A percentile compares a stretch with the other conserved stretches of the same genome.
Evolutionary conservation across 2,888 invertebrate genomes (phyloP).

Genomic region (Drosophila rubida): DNA sequence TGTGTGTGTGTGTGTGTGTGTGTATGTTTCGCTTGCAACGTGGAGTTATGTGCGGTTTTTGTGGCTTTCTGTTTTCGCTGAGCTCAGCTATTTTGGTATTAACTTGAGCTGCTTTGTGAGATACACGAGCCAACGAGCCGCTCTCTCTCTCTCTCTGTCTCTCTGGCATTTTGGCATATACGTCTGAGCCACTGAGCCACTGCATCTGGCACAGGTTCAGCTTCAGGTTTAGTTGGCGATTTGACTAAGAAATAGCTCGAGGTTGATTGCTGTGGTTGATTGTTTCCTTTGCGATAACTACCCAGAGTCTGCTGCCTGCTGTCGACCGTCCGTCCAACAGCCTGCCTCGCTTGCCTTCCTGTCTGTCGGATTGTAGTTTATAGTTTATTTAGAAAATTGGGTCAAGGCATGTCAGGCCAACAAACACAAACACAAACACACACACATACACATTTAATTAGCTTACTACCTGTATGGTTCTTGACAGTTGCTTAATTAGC

Average conservation of each 20-base stretch:
- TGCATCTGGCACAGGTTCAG: slow-evolving; percentile 28
- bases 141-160: no score
- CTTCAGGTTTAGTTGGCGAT: slow-evolving; percentile 41
- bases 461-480: background rate
- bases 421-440: background rate
- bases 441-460: background rate
- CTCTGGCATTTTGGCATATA: slow-evolving; percentile 61
- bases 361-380: background rate
- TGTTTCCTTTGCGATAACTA: slow-evolving; percentile 3
- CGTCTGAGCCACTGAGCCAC: slow-evolving; percentile 19
- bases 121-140: slow-evolving; percentile 11
- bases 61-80: slow-evolving; percentile 44
- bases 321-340: no score
- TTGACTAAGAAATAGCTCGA: slow-evolving; percentile 67
- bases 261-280: slow-evolving; percentile 32
- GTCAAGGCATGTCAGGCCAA: slow-evolving; percentile 7
- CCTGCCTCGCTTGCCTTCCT: background rate
- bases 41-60: slow-evolving; percentile 61
- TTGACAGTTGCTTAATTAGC: slow-evolving; percentile 1
- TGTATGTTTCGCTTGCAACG: slow-evolving; percentile 36
- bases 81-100: slow-evolving; percentile 69
- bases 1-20: slow-evolving; percentile 13
- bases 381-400: slow-evolving; percentile 1
- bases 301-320: background rate
- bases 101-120: slow-evolving; percentile 62